A percentile compares a stretch with the other conserved stretches of the same genome.
Conservation (phyloP, 2,113 vertebrate species). For the Thinocorus orbignyianus region DNA sequence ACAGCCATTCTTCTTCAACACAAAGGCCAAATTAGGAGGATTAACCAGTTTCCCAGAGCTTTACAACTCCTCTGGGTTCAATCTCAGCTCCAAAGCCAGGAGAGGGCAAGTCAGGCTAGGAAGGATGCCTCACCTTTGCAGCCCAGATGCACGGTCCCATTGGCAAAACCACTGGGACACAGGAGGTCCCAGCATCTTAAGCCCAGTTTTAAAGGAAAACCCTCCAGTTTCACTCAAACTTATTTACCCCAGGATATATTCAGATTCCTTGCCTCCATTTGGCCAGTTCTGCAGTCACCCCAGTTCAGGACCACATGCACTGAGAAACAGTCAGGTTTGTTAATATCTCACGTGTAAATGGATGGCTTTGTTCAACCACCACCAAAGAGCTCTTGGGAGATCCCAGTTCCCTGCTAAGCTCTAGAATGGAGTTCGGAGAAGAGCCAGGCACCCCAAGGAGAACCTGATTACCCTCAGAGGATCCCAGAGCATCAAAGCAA, state of each 20-base stretch:
- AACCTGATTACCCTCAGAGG: rapidly evolving
- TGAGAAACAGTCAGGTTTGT: not conserved
- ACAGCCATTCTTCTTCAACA: not conserved
- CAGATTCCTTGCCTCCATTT: not conserved
- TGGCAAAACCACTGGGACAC: not conserved
- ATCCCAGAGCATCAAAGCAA: not conserved
- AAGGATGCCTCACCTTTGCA: not conserved
- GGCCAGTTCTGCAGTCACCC: not conserved
- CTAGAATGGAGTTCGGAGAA: not conserved
- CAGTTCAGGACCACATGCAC: not conserved
- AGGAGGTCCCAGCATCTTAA: not conserved
- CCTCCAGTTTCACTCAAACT: not conserved
- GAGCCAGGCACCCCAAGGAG: not conserved
- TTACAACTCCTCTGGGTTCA: not conserved
- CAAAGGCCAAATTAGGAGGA: not conserved
- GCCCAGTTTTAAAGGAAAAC: not conserved
- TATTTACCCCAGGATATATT: not conserved
- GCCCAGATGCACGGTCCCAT: not conserved
- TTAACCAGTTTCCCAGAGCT: not conserved
- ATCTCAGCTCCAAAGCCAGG: not conserved
- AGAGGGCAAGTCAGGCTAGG: not conserved
- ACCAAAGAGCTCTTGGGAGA: not conserved
- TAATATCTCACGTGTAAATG: not conserved
- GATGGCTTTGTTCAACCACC: not conserved
- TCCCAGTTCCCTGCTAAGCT: not conserved